Conservation (phyloP, 2,113 vertebrate genomes). For the Hiodon alosoides region DNA sequence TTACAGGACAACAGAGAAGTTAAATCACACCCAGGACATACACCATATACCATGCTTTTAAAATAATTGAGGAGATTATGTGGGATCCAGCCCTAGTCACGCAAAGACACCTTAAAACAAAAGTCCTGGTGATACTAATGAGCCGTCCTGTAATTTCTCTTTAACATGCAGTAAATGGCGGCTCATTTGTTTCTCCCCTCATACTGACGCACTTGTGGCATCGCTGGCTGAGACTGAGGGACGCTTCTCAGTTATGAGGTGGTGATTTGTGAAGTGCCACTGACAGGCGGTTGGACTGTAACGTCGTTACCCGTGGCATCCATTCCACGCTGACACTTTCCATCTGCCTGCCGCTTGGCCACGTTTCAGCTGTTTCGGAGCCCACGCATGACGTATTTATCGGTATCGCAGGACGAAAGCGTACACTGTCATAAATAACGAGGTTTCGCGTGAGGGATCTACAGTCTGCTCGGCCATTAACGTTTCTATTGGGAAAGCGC, state of each 20-base stretch:
- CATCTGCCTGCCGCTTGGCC: slow-evolving; percentile 9
- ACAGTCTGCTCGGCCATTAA: not conserved
- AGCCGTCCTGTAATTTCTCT: too few relatives aligned
- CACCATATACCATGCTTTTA: too few relatives aligned
- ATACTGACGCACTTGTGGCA: not conserved
- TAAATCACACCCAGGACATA: too few relatives aligned
- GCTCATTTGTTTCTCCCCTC: too few relatives aligned
- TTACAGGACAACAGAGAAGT: too few relatives aligned
- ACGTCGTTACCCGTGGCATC: slow-evolving; percentile 27
- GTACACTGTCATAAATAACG: slow-evolving; percentile 40
- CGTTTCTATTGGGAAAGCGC: slow-evolving; percentile 24
- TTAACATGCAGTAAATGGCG: too few relatives aligned
- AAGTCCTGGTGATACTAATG: too few relatives aligned
- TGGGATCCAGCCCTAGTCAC: too few relatives aligned
- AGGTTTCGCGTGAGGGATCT: slow-evolving; percentile 26
- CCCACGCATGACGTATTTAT: slow-evolving; percentile 32
- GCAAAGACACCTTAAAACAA: too few relatives aligned
- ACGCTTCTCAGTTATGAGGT: not conserved
- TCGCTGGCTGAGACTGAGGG: not conserved
- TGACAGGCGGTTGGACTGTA: slow-evolving; percentile 28
- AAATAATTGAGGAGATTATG: too few relatives aligned
- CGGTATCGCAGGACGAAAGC: slow-evolving; percentile 27
- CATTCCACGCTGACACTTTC: slow-evolving; percentile 27
- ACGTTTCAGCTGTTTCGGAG: slow-evolving; percentile 14
- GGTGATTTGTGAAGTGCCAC: slow-evolving; percentile 20